These are phyloP conservation scores for Malthinus seriepunctatus DNA, from an alignment of 2,888 invertebrate genomes.

Conservation along the genomic window DNA sequence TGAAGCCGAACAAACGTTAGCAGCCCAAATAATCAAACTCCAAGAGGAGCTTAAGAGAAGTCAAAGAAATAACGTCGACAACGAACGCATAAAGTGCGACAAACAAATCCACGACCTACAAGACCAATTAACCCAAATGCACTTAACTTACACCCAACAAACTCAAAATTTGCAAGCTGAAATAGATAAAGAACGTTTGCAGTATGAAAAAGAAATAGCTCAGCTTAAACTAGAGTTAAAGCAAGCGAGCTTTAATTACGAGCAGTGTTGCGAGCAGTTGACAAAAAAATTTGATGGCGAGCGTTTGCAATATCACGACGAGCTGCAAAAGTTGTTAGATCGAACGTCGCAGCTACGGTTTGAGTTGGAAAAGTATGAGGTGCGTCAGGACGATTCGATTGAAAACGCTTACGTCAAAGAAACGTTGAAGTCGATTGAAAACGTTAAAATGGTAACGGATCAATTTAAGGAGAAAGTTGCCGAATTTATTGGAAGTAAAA, in stretches of 20 bases:
- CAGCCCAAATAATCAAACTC: conserved; percentile 2
- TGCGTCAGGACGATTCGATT: background rate
- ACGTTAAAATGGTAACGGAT: background rate
- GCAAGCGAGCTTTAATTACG: background rate
- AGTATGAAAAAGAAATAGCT: conserved; percentile 5
- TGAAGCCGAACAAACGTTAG: background rate
- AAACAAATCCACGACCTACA: conserved; percentile 17
- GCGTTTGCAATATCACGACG: background rate
- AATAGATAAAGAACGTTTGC: conserved; percentile 6
- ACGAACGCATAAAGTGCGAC: conserved; percentile 11
- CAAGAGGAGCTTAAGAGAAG: conserved; percentile 8
- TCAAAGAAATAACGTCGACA: background rate
- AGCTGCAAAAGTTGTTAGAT: background rate
- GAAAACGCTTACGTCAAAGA: background rate
- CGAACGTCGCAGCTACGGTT: background rate
- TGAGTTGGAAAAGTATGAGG: background rate
- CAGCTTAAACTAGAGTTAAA: background rate
- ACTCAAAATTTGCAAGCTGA: conserved; percentile 9
- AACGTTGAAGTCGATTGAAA: background rate
- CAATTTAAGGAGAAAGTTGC: background rate
- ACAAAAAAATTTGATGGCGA: conserved; percentile 6
- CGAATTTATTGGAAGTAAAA: conserved; percentile 1
- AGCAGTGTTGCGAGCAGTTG: background rate
- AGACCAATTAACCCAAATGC: conserved; percentile 6
- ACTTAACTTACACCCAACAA: background rate